Conservation (phyloP, 2,797 vertebrate genomes). For the Pelochelys cantorii region DNA sequence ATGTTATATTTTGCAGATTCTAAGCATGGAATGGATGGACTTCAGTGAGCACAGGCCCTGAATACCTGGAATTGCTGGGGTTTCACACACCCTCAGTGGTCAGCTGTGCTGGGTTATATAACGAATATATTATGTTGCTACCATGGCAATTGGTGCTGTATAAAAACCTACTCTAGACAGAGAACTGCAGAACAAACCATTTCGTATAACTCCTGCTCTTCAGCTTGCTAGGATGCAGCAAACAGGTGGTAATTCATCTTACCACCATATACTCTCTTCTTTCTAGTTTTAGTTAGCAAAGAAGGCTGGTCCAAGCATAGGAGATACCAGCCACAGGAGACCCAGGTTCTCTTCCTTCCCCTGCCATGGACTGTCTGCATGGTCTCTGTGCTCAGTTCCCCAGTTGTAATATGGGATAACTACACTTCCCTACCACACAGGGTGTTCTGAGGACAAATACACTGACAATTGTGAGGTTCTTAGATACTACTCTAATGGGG, state of each 20-base stretch:
- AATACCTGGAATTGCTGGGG: rapidly evolving
- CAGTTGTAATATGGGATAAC: neutral
- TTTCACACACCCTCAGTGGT: constrained; percentile 21
- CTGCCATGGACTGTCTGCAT: neutral
- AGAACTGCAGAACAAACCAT: neutral
- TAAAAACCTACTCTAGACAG: neutral
- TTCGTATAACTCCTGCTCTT: neutral
- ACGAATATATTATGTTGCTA: neutral
- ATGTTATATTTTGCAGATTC: neutral
- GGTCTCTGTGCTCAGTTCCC: neutral
- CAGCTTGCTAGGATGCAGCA: neutral
- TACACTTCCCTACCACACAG: neutral
- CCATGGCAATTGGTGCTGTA: rapidly evolving
- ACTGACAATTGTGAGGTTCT: neutral
- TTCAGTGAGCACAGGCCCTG: neutral
- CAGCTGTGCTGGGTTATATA: neutral
- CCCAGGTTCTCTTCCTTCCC: neutral
- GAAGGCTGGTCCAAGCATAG: neutral
- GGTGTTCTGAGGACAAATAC: neutral
- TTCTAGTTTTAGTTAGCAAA: neutral
- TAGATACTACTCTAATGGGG: neutral
- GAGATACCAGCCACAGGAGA: no score
- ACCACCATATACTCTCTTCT: neutral
- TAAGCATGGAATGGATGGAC: rapidly evolving
- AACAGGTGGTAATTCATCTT: neutral